A percentile compares a stretch with the other conserved stretches of the same genome.
phyloP scores from a whole-genome alignment of 2,113 vertebrate species.

The Ahaetulla prasina region DNA sequence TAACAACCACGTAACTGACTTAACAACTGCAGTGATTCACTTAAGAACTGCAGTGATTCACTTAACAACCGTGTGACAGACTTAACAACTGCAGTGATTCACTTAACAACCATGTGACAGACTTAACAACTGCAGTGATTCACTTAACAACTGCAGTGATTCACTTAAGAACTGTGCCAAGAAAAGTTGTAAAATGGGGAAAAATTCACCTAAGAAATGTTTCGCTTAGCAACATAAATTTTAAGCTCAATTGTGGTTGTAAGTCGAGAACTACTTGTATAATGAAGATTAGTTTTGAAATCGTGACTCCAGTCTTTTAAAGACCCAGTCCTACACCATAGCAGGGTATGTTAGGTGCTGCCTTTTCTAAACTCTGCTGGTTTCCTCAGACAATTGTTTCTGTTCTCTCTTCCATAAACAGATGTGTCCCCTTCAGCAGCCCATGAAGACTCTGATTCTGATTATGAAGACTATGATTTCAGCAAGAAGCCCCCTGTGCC shows the following conservation, averaged over 20 bases:
- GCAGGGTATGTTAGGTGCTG: background rate
- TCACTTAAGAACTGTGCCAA: background rate
- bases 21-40: too few relatives aligned
- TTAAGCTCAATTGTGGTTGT: background rate
- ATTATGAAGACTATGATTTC: slow-evolving; percentile 73
- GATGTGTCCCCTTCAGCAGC: fast-evolving
- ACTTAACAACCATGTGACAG: background rate
- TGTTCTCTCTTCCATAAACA: background rate
- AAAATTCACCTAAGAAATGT: background rate
- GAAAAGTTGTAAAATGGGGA: background rate
- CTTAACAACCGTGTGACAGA: background rate
- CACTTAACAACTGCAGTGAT: background rate
- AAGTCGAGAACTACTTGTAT: background rate
- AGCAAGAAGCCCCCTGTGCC: slow-evolving; percentile 61
- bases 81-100: too few relatives aligned
- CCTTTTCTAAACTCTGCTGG: background rate
- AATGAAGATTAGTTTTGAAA: background rate
- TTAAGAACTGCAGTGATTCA: background rate
- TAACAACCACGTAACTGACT: background rate
- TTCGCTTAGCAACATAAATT: background rate
- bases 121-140: background rate
- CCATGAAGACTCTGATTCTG: slow-evolving; percentile 52
- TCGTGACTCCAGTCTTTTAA: background rate
- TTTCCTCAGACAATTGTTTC: background rate
- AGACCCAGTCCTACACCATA: background rate